These are phyloP conservation scores for Hyles vespertilio DNA, from an alignment of 1,140 invertebrate genomes.

Conservation along the genomic window DNA sequence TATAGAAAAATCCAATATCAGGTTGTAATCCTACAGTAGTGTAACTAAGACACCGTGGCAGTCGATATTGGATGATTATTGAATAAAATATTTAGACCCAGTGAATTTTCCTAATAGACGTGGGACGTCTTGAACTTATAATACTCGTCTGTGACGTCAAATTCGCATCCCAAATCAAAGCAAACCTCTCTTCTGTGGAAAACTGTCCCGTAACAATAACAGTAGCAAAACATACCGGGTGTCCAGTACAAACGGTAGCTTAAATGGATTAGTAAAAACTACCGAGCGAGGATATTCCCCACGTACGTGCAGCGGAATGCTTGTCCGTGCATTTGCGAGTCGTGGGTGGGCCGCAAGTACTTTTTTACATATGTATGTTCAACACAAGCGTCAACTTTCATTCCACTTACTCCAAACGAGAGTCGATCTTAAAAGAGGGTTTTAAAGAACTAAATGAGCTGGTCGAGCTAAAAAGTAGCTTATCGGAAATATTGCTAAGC, in stretches of 20 bases:
- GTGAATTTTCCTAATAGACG: no score
- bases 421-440: conserved; percentile 44
- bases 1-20: no score
- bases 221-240: no score
- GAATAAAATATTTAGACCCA: no score
- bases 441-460: conserved; percentile 27
- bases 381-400: conserved; percentile 41
- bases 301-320: conserved; percentile 27
- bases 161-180: no score
- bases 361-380: conserved; percentile 57
- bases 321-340: conserved; percentile 38
- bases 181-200: no score
- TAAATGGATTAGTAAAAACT: neutral
- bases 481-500: conserved; percentile 46
- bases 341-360: conserved; percentile 59
- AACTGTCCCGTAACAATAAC: no score
- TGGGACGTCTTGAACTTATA: no score
- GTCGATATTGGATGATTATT: no score
- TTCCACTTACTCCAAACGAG: conserved; percentile 31
- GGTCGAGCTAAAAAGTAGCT: conserved; percentile 29
- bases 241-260: neutral
- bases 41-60: no score
- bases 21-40: no score
- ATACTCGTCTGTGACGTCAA: no score
- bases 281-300: neutral